A percentile compares a stretch with the other conserved stretches of the same genome.
phyloP scores from a whole-genome alignment of 2,888 invertebrate genomes.

The Esperia sulphurella region DNA sequence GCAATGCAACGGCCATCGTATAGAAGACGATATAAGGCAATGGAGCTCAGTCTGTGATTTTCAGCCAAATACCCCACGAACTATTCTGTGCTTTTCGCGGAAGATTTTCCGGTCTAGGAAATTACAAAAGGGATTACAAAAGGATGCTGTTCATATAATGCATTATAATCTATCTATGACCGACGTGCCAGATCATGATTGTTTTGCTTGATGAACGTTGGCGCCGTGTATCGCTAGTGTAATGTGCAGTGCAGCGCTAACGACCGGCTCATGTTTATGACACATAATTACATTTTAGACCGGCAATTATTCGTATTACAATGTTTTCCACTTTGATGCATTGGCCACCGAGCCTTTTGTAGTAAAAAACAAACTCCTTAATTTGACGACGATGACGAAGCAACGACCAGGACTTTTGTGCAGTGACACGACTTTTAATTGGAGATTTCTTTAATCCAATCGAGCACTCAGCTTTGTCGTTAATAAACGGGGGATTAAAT shows the following conservation, averaged over 20 bases:
- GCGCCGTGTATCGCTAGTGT: constrained; percentile 15
- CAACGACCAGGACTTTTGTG: constrained; percentile 28
- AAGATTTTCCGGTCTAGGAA: no score
- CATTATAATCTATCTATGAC: no score
- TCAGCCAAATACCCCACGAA: no score
- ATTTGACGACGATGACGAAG: constrained; percentile 12
- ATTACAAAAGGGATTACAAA: no score
- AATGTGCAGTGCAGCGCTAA: constrained; percentile 31
- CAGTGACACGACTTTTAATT: constrained; percentile 28
- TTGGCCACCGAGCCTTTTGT: constrained; percentile 21
- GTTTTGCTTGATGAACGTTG: not conserved
- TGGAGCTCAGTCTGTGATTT: no score
- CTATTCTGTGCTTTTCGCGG: no score
- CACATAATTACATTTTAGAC: constrained; percentile 46
- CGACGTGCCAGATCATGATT: no score
- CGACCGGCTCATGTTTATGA: constrained; percentile 40
- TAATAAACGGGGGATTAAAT: constrained; percentile 50
- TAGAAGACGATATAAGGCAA: no score
- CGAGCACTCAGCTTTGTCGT: constrained; percentile 25
- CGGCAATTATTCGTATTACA: constrained; percentile 41
- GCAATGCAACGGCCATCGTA: no score
- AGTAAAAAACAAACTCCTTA: constrained; percentile 20
- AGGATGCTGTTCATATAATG: no score
- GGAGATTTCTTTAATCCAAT: constrained; percentile 37
- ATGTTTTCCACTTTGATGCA: constrained; percentile 38